Evolutionary conservation across 37 sponge, comb jelly and placozoan genomes (phyloP), one percentile per base, ranked within the genome.

Genomic region (Bolinopsis microptera): DNA sequence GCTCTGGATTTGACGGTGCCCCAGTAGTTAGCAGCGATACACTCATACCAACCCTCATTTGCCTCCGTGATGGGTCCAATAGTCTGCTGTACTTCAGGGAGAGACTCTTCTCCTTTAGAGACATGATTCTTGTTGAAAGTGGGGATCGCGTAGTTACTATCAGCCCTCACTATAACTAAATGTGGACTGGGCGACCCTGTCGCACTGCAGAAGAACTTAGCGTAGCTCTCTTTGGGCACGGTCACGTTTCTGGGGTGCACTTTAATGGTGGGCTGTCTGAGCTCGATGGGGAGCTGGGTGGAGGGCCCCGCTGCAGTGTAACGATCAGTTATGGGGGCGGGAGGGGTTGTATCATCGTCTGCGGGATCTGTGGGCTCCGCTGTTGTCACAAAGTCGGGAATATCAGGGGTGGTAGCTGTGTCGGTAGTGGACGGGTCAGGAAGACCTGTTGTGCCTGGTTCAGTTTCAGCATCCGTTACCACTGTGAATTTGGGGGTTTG

Each of bases 41-140:
- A 86, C 61, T 41, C 90, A 30, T 86, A 86, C 90, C 90, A 86
- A 3, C 90, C 90, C 90, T 86, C 90, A 30, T 86, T 38, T 24
- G 61, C 24, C 27, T 21, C 31, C 41, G 36, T 28, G 31, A 86
- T 27, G 30, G 90, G 90, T 28, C 90, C 90, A 48, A 86, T 86
- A 38, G 35, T 86, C 48, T 39, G 90, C 61, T 86, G 90, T 31
- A 77, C 80, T 77, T 77, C 80, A 34, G 27, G 80, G n/a, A 41
- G 38, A 22, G 90, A 86, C 90, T 86, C 90, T 8, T 28, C 90
- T 27, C 90, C 61, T 35, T 28, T 39, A n/a, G 8, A 1, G 36
- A 16, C 37, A 16, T 21, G 18, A 3, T 32, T 38, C 37, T 34
- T 23, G 22, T 27, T 9, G 28, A 86, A 86, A 1, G 8, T 48